Conservation (phyloP, 2,888 invertebrate genomes). For the Argyresthia goedartella region DNA sequence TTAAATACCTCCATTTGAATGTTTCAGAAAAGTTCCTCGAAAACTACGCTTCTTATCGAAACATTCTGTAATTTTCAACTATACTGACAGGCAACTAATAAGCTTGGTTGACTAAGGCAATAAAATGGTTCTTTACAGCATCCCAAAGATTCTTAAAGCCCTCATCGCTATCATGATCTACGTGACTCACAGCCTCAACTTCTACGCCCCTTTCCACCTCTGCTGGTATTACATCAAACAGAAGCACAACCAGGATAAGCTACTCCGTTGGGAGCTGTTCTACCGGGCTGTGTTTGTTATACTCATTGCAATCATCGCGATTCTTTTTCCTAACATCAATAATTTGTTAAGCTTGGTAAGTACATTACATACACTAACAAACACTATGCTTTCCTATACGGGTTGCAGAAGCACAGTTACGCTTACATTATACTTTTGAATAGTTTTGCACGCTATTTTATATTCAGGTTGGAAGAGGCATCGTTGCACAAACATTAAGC, state of each 20-base stretch:
- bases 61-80: no score
- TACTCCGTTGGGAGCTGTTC: constrained; percentile 26
- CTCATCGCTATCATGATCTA: constrained; percentile 41
- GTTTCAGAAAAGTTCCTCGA: no score
- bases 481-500: not conserved
- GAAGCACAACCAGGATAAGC: constrained; percentile 12
- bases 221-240: constrained; percentile 35
- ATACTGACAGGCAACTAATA: no score
- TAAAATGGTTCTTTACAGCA: constrained; percentile 26
- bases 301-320: constrained; percentile 23
- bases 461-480: not conserved
- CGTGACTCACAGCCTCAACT: constrained; percentile 46
- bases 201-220: constrained; percentile 46
- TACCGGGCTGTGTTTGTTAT: constrained; percentile 31
- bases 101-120: no score
- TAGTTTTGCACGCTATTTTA: not conserved
- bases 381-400: no score
- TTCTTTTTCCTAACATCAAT: constrained; percentile 39
- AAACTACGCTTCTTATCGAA: no score
- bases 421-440: not conserved
- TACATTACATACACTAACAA: constrained; percentile 18
- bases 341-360: constrained; percentile 54
- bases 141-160: constrained; percentile 35
- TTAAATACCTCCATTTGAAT: no score
- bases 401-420: not conserved